Percentiles rank a stretch among this genome's conserved stretches.
Conservation (phyloP, 2,888 invertebrate species). For the Drosophila cognata region DNA sequence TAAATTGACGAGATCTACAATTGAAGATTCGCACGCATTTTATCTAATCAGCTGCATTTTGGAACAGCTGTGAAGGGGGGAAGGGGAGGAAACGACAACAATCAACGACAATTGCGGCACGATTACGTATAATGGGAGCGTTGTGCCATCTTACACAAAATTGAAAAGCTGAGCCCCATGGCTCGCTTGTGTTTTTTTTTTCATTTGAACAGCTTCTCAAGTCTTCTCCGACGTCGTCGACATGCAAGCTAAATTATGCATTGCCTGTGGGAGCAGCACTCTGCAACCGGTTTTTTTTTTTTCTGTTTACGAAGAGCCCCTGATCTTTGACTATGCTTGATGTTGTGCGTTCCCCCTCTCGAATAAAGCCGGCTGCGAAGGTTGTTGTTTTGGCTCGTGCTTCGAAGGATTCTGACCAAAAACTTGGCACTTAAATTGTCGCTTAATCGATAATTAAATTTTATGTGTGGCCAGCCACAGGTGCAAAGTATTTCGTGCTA, state of each 20-base stretch:
- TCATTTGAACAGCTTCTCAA: slow-evolving; percentile 31
- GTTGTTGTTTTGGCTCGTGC: slow-evolving; percentile 65
- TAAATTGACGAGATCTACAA: slow-evolving; percentile 50
- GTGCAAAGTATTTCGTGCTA: slow-evolving; percentile 24
- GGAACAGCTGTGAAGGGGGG: slow-evolving; percentile 37
- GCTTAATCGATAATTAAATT: slow-evolving; percentile 64
- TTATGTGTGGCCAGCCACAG: slow-evolving; percentile 39
- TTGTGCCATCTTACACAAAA: slow-evolving; percentile 40
- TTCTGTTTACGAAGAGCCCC: slow-evolving; percentile 12
- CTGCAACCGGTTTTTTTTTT: slow-evolving; percentile 48
- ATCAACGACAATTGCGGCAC: slow-evolving; percentile 76
- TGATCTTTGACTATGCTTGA: slow-evolving; percentile 23
- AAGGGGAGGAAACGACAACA: slow-evolving; percentile 59
- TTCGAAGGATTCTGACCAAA: slow-evolving; percentile 32
- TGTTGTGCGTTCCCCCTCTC: slow-evolving; percentile 6
- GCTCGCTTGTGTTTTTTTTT: slow-evolving; percentile 16
- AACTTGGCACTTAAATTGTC: slow-evolving; percentile 72
- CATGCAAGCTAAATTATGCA: slow-evolving; percentile 40
- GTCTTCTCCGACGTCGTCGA: slow-evolving; percentile 35
- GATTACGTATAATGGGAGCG: slow-evolving; percentile 73
- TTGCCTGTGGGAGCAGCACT: slow-evolving; percentile 62
- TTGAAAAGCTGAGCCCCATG: slow-evolving; percentile 50
- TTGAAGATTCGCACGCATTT: slow-evolving; percentile 72
- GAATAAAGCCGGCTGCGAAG: slow-evolving; percentile 55
- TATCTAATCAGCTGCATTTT: slow-evolving; percentile 51